These are phyloP conservation scores for Hypomecis punctinalis DNA, from an alignment of 2,888 invertebrate genomes.

Conservation along the genomic window DNA sequence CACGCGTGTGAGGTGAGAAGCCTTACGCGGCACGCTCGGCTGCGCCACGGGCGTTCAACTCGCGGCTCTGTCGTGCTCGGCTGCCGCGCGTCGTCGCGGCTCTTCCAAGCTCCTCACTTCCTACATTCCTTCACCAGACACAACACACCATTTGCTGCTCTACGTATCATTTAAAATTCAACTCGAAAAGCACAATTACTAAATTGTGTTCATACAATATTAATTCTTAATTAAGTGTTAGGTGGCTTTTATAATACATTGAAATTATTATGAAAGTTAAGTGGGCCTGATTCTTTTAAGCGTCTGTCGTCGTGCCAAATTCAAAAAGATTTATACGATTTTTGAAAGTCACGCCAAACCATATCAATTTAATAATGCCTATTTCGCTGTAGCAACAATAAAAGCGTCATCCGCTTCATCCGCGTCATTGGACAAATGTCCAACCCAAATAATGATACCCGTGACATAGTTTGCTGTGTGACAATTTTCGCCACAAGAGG, in stretches of 20 bases:
- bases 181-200: background rate
- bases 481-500: constrained; percentile 77
- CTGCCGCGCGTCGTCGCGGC: constrained; percentile 58
- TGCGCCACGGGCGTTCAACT: constrained; percentile 78
- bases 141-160: constrained; percentile 38
- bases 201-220: background rate
- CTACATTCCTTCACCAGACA: constrained; percentile 61
- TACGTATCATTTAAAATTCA: background rate
- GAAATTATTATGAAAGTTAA: background rate
- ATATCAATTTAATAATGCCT: background rate
- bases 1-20: constrained; percentile 60
- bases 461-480: constrained; percentile 78
- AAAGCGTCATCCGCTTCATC: constrained; percentile 34
- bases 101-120: constrained; percentile 74
- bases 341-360: background rate
- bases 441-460: constrained; percentile 67
- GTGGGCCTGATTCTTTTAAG: background rate
- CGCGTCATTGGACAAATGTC: no score
- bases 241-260: background rate
- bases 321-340: background rate
- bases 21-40: constrained; percentile 71
- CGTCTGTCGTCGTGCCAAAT: background rate
- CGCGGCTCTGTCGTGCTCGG: constrained; percentile 63
- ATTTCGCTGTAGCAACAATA: constrained; percentile 24
- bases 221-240: background rate